Conservation (phyloP, 2,113 vertebrate genomes). For the Cephalopterus ornatus region DNA sequence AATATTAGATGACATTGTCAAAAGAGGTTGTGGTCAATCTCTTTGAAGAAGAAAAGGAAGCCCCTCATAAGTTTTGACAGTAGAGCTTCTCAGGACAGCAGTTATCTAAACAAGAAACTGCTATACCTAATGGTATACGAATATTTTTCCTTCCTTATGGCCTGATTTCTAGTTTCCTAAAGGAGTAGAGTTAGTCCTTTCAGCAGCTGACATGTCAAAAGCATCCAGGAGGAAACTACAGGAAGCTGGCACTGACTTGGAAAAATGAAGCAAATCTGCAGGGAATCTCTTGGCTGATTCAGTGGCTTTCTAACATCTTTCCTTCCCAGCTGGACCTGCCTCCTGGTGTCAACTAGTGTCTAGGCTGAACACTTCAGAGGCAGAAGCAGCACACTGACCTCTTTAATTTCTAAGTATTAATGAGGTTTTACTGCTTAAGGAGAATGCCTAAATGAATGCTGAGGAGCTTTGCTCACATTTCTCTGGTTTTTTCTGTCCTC, state of each 20-base stretch:
- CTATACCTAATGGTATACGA: neutral
- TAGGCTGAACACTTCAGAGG: neutral
- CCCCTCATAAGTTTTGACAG: neutral
- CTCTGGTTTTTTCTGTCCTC: neutral
- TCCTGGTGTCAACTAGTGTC: neutral
- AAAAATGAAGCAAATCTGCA: neutral
- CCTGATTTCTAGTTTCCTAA: neutral
- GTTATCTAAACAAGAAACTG: neutral
- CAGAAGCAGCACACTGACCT: neutral
- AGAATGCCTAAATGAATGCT: neutral
- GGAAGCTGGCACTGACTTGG: neutral
- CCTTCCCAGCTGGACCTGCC: neutral
- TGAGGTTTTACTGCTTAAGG: neutral
- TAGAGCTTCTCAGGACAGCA: neutral
- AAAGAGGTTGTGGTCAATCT: neutral
- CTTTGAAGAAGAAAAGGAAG: neutral
- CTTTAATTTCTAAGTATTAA: neutral
- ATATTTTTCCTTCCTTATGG: neutral
- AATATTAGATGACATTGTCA: neutral
- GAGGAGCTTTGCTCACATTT: neutral
- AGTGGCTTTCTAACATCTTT: neutral
- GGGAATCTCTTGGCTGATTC: neutral
- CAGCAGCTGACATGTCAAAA: neutral
- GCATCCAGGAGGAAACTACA: neutral
- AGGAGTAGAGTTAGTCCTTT: neutral